A percentile compares a stretch with the other conserved stretches of the same genome.
These are phyloP conservation scores for Brevimyrus niger DNA, from an alignment of 2,113 vertebrate species.

Conservation along the genomic window DNA sequence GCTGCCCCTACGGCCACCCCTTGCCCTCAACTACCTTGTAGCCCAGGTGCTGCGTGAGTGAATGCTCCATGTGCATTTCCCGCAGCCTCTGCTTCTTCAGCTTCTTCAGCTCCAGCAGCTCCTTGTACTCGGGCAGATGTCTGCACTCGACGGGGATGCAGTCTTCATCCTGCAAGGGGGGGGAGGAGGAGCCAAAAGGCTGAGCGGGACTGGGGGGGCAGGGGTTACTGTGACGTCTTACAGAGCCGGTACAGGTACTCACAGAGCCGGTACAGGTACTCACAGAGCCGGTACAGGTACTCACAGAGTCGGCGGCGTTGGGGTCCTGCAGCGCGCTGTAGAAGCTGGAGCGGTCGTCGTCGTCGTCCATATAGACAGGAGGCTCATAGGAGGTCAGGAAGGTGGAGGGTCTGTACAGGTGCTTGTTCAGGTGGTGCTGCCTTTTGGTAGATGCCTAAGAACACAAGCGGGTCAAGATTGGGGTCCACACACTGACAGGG, in stretches of 20 bases:
- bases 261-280: no score
- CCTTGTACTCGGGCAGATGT: slow-evolving; percentile 87
- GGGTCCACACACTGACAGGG: neutral
- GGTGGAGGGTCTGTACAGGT: slow-evolving; percentile 95
- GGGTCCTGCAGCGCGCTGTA: slow-evolving; percentile 71
- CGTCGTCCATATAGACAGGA: slow-evolving; percentile 97
- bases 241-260: no score
- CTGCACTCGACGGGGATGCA: slow-evolving; percentile 74
- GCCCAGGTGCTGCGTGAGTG: neutral
- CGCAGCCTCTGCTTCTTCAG: slow-evolving; percentile 87
- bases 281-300: slow-evolving; percentile 13
- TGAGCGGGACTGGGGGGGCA: neutral
- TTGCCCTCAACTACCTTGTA: neutral
- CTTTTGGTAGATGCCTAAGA: slow-evolving; percentile 82
- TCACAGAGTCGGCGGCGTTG: slow-evolving; percentile 73
- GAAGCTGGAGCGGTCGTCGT: slow-evolving; percentile 83
- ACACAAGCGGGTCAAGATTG: neutral
- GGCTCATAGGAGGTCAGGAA: slow-evolving; percentile 97
- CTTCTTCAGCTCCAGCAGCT: slow-evolving; percentile 87
- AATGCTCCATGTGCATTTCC: slow-evolving; percentile 77
- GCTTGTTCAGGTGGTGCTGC: slow-evolving; percentile 96
- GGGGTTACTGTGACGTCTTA: no score
- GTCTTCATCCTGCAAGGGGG: slow-evolving; percentile 77
- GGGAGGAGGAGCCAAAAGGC: neutral
- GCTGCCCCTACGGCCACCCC: neutral